phyloP scores from a whole-genome alignment of 2,113 vertebrate species.

The Notarius lentiginosus region DNA sequence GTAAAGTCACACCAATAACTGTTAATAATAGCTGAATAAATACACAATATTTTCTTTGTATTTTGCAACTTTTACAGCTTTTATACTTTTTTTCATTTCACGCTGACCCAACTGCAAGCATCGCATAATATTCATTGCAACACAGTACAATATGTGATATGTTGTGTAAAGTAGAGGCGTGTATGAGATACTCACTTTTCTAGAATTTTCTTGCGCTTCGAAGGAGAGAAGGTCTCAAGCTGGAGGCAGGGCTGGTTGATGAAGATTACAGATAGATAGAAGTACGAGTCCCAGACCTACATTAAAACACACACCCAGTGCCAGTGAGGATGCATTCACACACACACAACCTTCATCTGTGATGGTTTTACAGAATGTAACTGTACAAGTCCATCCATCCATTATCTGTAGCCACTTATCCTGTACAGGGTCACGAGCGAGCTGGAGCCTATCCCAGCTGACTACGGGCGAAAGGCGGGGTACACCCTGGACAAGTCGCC shows the following conservation, averaged over 20 bases:
- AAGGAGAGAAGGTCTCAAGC: conserved; percentile 93
- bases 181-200: conserved; percentile 84
- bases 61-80: not conserved
- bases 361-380: not conserved
- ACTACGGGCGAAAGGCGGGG: no score
- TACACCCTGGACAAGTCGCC: no score
- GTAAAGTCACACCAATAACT: not conserved
- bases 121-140: not conserved
- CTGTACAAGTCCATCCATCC: no score
- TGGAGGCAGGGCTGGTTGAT: conserved; percentile 98
- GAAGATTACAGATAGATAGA: conserved; percentile 97
- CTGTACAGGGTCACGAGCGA: no score
- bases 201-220: conserved; percentile 95
- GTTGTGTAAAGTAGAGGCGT: not conserved
- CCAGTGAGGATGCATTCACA: not conserved
- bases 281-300: conserved; percentile 98
- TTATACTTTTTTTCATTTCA: not conserved
- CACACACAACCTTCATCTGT: not conserved
- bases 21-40: not conserved
- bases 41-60: not conserved
- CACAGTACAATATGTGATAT: not conserved
- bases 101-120: not conserved
- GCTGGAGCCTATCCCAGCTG: no score
- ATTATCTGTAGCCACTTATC: no score
- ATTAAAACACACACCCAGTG: conserved; percentile 45